Conservation (phyloP, 2,888 invertebrate genomes). For the Thalpophila matura region DNA sequence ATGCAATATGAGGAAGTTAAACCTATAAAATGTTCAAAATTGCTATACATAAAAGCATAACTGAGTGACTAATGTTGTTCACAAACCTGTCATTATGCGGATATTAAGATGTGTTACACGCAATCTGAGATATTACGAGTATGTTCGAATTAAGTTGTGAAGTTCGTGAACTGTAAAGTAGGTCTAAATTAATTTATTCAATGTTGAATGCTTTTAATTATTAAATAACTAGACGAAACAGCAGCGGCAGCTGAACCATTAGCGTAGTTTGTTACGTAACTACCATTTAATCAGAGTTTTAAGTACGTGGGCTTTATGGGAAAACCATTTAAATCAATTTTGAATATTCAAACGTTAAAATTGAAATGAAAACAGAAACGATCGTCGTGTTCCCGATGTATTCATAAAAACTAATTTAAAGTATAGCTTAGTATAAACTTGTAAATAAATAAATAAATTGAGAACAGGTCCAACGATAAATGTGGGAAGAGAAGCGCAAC, state of each 20-base stretch:
- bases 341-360: slow-evolving; percentile 36
- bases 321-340: slow-evolving; percentile 31
- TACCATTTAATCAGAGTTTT: slow-evolving; percentile 11
- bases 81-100: slow-evolving; percentile 62
- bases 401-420: slow-evolving; percentile 7
- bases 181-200: slow-evolving; percentile 54
- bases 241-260: slow-evolving; percentile 12
- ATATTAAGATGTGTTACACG: slow-evolving; percentile 55
- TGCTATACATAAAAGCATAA: slow-evolving; percentile 58
- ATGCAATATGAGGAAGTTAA: slow-evolving; percentile 61
- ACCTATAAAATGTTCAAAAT: slow-evolving; percentile 52
- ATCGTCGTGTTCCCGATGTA: slow-evolving; percentile 13
- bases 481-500: neutral
- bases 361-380: slow-evolving; percentile 20
- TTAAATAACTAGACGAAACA: slow-evolving; percentile 35
- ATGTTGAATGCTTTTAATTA: slow-evolving; percentile 48
- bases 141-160: slow-evolving; percentile 47
- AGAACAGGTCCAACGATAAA: neutral
- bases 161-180: slow-evolving; percentile 60
- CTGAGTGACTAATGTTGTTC: slow-evolving; percentile 50
- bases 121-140: slow-evolving; percentile 53
- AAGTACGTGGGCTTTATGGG: slow-evolving; percentile 26
- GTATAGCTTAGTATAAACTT: slow-evolving; percentile 1
- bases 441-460: neutral
- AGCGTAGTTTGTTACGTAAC: slow-evolving; percentile 26